Conservation (phyloP, 1,140 invertebrate species). For the Drosophila bocqueti region DNA sequence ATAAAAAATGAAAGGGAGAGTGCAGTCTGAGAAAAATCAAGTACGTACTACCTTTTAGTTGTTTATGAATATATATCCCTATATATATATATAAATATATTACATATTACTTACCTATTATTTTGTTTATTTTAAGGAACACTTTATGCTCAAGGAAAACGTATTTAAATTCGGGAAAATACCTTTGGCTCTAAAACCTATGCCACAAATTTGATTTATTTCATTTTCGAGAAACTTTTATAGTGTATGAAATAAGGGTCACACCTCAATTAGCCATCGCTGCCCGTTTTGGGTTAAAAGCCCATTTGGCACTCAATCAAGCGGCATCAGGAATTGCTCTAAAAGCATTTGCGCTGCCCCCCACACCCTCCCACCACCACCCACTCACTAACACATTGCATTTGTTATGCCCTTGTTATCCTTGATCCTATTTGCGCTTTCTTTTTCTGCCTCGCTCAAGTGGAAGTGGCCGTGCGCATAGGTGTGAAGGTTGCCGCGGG, state of each 20-base stretch:
- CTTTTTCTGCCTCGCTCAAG: slow-evolving; percentile 39
- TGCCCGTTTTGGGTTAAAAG: slow-evolving; percentile 37
- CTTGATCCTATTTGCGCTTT: slow-evolving; percentile 72
- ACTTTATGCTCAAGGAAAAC: not conserved
- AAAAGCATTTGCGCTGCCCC: slow-evolving; percentile 45
- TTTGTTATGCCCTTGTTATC: slow-evolving; percentile 47
- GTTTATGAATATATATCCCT: too few relatives aligned
- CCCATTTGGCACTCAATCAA: slow-evolving; percentile 63
- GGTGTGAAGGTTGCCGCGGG: slow-evolving; percentile 61
- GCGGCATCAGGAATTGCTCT: slow-evolving; percentile 38
- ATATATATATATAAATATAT: too few relatives aligned
- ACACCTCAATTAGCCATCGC: slow-evolving; percentile 26
- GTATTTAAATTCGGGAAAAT: not conserved
- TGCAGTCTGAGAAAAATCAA: not conserved
- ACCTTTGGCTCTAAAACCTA: too few relatives aligned
- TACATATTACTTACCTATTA: not conserved
- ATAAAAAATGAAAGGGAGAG: not conserved
- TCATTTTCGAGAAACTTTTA: not conserved
- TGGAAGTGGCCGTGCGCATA: slow-evolving; percentile 47
- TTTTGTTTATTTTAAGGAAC: not conserved
- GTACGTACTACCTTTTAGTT: not conserved
- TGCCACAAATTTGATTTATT: not conserved
- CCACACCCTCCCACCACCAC: not conserved
- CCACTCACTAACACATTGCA: slow-evolving; percentile 5
- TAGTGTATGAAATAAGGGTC: not conserved